Evolutionary conservation across 2,888 invertebrate genomes (phyloP), one percentile per base, ranked within the genome.

Genomic region (Xestia xanthographa): DNA sequence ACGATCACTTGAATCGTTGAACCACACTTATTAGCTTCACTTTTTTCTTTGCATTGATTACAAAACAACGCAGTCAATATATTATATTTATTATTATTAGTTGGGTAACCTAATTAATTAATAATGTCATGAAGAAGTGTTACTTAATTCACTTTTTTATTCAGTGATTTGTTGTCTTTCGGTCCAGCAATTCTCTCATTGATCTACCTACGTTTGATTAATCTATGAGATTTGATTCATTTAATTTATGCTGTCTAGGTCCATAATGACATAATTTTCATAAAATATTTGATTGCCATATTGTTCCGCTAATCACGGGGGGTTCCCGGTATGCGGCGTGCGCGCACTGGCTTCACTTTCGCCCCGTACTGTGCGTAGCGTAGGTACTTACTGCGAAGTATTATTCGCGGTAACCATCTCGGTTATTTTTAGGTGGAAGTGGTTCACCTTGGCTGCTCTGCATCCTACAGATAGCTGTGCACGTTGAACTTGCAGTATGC

Each of bases 381-480:
- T 34, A 34, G 34, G 34, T 34, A n/a, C 9, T 45, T 78, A 58
- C 6, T 53, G 74, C 48, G 67, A 77, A 84, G 80, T 83, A 70
- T 76, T 75, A 67, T 66, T 68, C 58, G 78, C 79, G 63, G 85
- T 89, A 83, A 5, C 17, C 53, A 41, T 86, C 88, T 88, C 87
- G 85, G 94, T 92, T 94, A 94, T 95, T 94, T 94, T 92, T 93
- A 93, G 90, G 92, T 80, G 83, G 82, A 91, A 89, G 92, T 87
- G 89, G 94, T 93, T 94, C 91, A 94, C 94, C 94, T 94, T 94
- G 94, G 88, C 89, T 88, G 90, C 90, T 90, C 88, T 88, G 90
- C 89, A 90, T 90, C 87, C 86, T 86, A 86, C 85, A 83, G 86
- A 77, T 81, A 77, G 75, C 79, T 79, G 68, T 83, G 84, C 84